A percentile compares a stretch with the other conserved stretches of the same genome.
Evolutionary conservation across 2,888 invertebrate species (phyloP).

Genomic region (Mylabris sibirica): DNA sequence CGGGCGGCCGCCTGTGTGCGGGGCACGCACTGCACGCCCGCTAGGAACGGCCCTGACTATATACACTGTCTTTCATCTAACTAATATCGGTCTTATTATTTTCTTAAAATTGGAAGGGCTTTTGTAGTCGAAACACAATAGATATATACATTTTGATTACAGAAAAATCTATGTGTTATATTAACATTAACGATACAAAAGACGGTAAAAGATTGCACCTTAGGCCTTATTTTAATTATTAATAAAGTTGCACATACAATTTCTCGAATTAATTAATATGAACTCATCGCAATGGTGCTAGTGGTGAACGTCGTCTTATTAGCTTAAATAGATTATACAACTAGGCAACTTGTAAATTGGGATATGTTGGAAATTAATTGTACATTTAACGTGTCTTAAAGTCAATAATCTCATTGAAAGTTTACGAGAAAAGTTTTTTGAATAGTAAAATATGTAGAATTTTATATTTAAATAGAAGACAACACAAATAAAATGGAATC

Average conservation of each 20-base stretch:
- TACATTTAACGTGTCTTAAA: neutral
- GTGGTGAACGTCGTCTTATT: neutral
- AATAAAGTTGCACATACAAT: neutral
- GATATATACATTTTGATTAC: neutral
- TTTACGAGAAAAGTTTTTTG: neutral
- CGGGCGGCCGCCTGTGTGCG: no score
- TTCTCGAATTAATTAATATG: neutral
- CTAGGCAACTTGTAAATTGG: conserved; percentile 12
- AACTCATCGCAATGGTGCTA: neutral
- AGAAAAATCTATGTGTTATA: neutral
- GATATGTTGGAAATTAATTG: neutral
- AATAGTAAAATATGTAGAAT: neutral
- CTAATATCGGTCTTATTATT: neutral
- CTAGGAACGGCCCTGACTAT: no score
- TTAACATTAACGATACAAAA: neutral
- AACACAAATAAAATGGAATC: neutral
- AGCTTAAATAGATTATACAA: conserved; percentile 1
- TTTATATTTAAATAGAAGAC: neutral
- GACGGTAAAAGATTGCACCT: neutral
- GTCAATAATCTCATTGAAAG: neutral
- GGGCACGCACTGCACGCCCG: no score
- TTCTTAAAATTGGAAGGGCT: neutral
- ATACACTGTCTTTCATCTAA: neutral
- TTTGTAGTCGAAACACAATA: neutral
- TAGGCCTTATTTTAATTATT: neutral